Evolutionary conservation across 2,888 invertebrate species (phyloP).

Genomic region (Furcula furcula): DNA sequence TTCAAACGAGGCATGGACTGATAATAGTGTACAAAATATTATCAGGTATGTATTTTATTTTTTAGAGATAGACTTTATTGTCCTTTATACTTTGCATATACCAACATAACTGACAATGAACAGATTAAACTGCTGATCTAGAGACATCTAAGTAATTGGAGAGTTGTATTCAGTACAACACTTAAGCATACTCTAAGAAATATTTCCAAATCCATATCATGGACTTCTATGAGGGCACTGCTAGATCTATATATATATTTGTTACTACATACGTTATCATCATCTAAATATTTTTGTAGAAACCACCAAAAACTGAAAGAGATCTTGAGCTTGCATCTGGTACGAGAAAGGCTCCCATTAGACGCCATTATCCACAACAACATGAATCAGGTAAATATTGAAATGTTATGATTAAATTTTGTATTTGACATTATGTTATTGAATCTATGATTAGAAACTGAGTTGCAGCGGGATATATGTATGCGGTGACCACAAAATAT

Average conservation of each 20-base stretch:
- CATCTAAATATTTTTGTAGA: constrained; percentile 54
- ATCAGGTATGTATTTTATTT: constrained; percentile 56
- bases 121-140: no score
- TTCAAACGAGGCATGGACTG: constrained; percentile 92
- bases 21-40: constrained; percentile 87
- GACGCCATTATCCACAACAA: constrained; percentile 88
- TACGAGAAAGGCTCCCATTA: constrained; percentile 87
- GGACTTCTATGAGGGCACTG: no score
- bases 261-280: no score
- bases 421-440: constrained; percentile 17
- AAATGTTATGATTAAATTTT: constrained; percentile 10
- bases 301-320: constrained; percentile 88
- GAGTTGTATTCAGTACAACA: no score
- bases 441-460: constrained; percentile 25
- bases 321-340: constrained; percentile 91
- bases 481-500: constrained; percentile 21
- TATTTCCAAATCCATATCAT: no score
- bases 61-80: not conserved
- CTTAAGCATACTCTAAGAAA: no score
- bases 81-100: no score
- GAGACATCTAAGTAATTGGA: no score
- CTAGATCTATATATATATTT: no score
- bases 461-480: constrained; percentile 20
- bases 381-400: constrained; percentile 83
- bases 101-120: no score